Evolutionary conservation across 2,888 invertebrate species (phyloP).

Genomic region (Ectemnius lituratus): DNA sequence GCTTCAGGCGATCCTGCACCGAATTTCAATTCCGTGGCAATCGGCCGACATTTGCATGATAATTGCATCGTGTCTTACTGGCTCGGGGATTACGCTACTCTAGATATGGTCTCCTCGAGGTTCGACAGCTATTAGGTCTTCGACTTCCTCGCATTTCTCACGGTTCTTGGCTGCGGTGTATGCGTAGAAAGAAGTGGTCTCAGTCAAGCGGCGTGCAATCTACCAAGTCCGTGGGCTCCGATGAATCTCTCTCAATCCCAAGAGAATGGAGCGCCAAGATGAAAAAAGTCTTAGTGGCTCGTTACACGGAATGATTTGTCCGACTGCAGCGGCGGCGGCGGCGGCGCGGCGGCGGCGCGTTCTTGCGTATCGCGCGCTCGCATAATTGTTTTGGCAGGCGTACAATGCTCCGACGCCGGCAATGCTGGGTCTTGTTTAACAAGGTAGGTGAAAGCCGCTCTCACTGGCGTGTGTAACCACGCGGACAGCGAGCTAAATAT

Average conservation of each 20-base stretch:
- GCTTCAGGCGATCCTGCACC: conserved; percentile 41
- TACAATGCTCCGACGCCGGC: neutral
- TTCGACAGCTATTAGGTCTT: conserved; percentile 12
- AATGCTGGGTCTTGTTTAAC: neutral
- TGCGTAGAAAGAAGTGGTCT: conserved; percentile 31
- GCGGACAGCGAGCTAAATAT: neutral
- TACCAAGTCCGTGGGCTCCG: neutral
- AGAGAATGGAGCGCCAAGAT: neutral
- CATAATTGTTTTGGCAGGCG: conserved; percentile 8
- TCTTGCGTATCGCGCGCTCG: neutral
- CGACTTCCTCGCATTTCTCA: conserved; percentile 31
- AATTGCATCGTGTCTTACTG: conserved; percentile 50
- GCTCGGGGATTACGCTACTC: conserved; percentile 37
- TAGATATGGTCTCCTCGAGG: conserved; percentile 43
- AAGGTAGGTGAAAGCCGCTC: neutral
- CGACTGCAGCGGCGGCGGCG: neutral
- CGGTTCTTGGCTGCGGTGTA: conserved; percentile 43
- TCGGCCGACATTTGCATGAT: conserved; percentile 60
- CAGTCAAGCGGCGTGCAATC: neutral
- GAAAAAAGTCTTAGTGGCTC: neutral
- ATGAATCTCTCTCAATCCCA: neutral
- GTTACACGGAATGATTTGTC: conserved; percentile 6
- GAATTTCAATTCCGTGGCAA: conserved; percentile 59
- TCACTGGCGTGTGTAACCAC: neutral
- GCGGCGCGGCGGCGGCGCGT: neutral